Conservation (phyloP, 2,797 vertebrate genomes). For the Pachyuromys duprasi region DNA sequence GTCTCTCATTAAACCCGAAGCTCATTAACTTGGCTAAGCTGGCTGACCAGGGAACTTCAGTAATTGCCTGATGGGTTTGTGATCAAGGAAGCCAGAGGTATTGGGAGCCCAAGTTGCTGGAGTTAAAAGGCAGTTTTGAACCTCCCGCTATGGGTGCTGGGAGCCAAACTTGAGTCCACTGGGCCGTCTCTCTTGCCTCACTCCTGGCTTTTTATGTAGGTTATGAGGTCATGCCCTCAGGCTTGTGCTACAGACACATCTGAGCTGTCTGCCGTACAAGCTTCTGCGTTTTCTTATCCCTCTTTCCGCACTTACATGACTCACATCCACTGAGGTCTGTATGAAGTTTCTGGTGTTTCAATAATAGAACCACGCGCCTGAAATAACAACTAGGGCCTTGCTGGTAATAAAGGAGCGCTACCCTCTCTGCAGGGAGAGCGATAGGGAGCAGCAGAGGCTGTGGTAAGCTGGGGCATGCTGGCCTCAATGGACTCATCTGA, state of each 20-base stretch:
- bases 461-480: neutral
- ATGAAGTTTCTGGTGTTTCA: neutral
- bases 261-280: neutral
- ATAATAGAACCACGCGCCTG: neutral
- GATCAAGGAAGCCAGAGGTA: neutral
- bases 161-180: neutral
- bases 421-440: neutral
- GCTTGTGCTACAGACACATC: neutral
- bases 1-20: neutral
- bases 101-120: neutral
- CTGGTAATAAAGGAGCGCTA: neutral
- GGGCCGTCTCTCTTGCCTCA: neutral
- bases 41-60: neutral
- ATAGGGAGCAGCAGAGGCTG: neutral
- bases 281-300: neutral
- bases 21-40: neutral
- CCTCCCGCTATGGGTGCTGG: neutral
- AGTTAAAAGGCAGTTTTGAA: neutral
- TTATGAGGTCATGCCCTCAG: neutral
- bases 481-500: neutral
- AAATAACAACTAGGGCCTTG: neutral
- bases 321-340: neutral
- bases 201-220: neutral
- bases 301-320: neutral
- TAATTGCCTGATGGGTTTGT: neutral